These are phyloP conservation scores for Smutsia temminckii DNA, from an alignment of 2,797 vertebrate species.

Conservation along the genomic window DNA sequence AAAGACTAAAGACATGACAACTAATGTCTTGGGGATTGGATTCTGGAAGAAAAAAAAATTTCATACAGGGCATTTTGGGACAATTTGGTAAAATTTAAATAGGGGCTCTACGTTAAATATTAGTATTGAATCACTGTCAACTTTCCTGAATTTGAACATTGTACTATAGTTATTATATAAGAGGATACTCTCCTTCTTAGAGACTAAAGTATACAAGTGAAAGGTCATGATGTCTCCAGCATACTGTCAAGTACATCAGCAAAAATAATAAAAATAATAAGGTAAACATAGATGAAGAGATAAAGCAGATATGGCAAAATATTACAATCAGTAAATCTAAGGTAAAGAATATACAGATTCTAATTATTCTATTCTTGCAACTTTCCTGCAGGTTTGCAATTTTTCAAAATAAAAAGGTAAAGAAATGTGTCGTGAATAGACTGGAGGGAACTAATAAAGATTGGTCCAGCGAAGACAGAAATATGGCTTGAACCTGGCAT, in stretches of 20 bases:
- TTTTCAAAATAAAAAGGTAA: constrained; percentile 1
- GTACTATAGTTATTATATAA: neutral
- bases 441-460: neutral
- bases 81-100: neutral
- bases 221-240: neutral
- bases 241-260: neutral
- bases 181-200: neutral
- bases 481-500: neutral
- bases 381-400: neutral
- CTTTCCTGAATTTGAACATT: neutral
- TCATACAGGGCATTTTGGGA: neutral
- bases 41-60: neutral
- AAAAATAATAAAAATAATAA: neutral
- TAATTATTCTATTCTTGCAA: neutral
- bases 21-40: neutral
- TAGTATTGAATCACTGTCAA: neutral
- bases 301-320: neutral
- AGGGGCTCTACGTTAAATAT: neutral
- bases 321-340: neutral
- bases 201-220: neutral
- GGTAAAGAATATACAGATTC: neutral
- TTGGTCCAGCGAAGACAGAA: neutral
- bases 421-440: neutral
- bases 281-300: neutral
- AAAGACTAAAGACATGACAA: neutral